Percentiles rank a stretch among this genome's conserved stretches.
Conservation (phyloP, 2,888 invertebrate genomes). For the Coleophora flavipennella region DNA sequence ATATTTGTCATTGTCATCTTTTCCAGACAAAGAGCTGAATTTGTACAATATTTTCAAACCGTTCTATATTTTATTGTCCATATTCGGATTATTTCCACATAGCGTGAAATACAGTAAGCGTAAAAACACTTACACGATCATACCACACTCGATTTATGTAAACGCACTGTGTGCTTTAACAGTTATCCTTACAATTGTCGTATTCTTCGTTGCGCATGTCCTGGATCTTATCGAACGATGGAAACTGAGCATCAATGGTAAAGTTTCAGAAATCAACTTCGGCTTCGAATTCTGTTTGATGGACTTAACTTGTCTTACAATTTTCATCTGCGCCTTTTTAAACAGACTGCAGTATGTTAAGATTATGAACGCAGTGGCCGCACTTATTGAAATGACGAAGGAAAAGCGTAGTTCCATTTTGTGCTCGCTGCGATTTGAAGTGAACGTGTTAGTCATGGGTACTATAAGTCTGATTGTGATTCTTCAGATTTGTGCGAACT, state of each 20-base stretch:
- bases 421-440: constrained; percentile 24
- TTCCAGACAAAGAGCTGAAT: constrained; percentile 5
- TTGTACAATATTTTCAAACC: constrained; percentile 21
- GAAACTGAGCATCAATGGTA: constrained; percentile 20
- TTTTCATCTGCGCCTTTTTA: constrained; percentile 33
- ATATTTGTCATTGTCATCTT: too few species aligned
- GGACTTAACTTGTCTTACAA: constrained; percentile 25
- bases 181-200: constrained; percentile 23
- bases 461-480: constrained; percentile 20
- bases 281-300: constrained; percentile 34
- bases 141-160: constrained; percentile 38
- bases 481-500: too few species aligned
- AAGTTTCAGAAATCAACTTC: constrained; percentile 47
- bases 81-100: constrained; percentile 25
- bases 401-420: constrained; percentile 23
- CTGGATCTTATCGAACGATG: constrained; percentile 2
- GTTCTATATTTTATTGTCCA: constrained; percentile 17
- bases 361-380: constrained; percentile 36
- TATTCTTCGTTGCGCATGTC: constrained; percentile 35
- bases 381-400: constrained; percentile 25
- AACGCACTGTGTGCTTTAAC: constrained; percentile 36
- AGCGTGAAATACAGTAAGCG: constrained; percentile 18
- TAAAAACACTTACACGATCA: constrained; percentile 16
- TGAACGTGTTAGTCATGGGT: constrained; percentile 23
- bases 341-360: constrained; percentile 36